phyloP scores from a whole-genome alignment of 2,888 invertebrate genomes.

The Epinotia demarniana region DNA sequence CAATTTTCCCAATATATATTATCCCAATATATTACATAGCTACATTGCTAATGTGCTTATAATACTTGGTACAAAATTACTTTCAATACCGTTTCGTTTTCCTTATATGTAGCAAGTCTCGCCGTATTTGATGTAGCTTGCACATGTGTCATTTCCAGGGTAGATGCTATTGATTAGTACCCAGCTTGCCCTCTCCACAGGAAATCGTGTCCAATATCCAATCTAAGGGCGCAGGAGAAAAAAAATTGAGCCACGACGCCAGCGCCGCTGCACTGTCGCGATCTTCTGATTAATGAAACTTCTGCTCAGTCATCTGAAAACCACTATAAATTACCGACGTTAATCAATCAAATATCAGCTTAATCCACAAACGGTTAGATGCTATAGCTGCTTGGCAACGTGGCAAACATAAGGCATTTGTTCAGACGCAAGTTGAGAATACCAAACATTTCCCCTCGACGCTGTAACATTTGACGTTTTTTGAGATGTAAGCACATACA shows the following conservation, averaged over 20 bases:
- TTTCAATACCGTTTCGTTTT: neutral
- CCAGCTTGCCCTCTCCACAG: conserved; percentile 73
- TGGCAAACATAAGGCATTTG: conserved; percentile 49
- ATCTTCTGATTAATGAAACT: conserved; percentile 82
- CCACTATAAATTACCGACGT: conserved; percentile 52
- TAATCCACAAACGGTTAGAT: conserved; percentile 20
- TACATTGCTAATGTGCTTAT: neutral
- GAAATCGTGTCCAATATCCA: conserved; percentile 83
- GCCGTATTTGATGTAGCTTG: conserved; percentile 37
- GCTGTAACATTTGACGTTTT: conserved; percentile 84
- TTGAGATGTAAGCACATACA: conserved; percentile 76
- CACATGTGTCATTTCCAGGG: conserved; percentile 42
- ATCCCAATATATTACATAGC: too few species aligned
- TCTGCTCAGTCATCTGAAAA: conserved; percentile 75
- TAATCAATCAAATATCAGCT: conserved; percentile 46
- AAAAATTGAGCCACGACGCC: conserved; percentile 81
- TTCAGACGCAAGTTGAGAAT: conserved; percentile 63
- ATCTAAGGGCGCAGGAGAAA: conserved; percentile 81
- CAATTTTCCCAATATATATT: too few species aligned
- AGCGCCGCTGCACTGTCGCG: conserved; percentile 81
- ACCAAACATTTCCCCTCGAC: conserved; percentile 83
- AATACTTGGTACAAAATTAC: neutral
- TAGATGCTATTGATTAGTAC: conserved; percentile 58
- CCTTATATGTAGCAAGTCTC: conserved; percentile 5
- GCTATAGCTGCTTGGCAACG: conserved; percentile 38